These are phyloP conservation scores for Melolontha melolontha DNA, from an alignment of 2,888 invertebrate genomes.

Conservation along the genomic window DNA sequence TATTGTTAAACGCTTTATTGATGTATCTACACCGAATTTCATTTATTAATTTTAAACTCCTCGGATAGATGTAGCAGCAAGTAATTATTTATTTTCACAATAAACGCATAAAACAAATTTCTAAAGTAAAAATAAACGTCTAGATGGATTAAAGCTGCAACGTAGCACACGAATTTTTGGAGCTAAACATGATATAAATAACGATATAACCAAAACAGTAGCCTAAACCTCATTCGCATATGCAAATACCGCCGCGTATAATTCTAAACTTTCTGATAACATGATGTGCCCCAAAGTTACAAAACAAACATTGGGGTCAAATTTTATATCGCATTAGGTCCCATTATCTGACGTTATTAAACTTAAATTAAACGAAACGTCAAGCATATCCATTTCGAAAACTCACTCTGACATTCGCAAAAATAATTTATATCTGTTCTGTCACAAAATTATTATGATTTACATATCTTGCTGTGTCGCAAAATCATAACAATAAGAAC, in stretches of 20 bases:
- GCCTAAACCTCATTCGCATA: slow-evolving; percentile 34
- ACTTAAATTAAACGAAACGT: slow-evolving; percentile 32
- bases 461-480: slow-evolving; percentile 5
- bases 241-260: slow-evolving; percentile 32
- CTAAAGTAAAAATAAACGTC: no score
- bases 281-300: slow-evolving; percentile 28
- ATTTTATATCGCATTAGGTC: slow-evolving; percentile 35
- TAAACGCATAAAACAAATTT: no score
- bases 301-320: slow-evolving; percentile 33
- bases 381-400: slow-evolving; percentile 24
- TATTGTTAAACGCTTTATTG: no score
- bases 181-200: slow-evolving; percentile 16
- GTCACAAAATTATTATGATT: slow-evolving; percentile 18
- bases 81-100: no score
- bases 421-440: slow-evolving; percentile 26
- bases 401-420: slow-evolving; percentile 14
- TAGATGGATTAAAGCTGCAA: not conserved
- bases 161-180: slow-evolving; percentile 12
- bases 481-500: slow-evolving; percentile 3
- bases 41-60: no score
- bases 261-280: slow-evolving; percentile 35
- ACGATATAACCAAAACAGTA: slow-evolving; percentile 20
- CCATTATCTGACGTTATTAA: slow-evolving; percentile 38
- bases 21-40: no score
- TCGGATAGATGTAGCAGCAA: no score